phyloP scores from a whole-genome alignment of 2,113 vertebrate species.

The Nycticorax nycticorax region DNA sequence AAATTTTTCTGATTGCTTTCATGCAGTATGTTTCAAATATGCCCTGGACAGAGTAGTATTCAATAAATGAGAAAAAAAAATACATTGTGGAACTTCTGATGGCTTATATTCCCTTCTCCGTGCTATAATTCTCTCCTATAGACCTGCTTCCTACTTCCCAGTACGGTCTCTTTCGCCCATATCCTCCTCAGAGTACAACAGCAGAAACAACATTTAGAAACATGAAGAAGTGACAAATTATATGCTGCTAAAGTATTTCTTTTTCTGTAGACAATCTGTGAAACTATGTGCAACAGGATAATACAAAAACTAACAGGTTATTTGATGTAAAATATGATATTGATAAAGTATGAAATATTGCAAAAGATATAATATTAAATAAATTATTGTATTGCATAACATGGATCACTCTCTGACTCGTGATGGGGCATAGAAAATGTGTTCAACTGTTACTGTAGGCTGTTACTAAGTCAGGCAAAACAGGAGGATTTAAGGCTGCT shows the following conservation, averaged over 20 bases:
- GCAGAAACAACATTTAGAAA: background rate
- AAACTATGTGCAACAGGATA: background rate
- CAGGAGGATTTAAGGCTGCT: background rate
- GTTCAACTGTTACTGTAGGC: background rate
- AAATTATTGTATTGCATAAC: background rate
- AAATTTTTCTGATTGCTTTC: background rate
- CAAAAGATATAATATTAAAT: background rate
- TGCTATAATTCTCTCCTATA: background rate
- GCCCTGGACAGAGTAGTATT: background rate
- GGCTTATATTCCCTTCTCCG: background rate
- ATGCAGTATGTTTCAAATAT: background rate
- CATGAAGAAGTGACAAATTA: background rate
- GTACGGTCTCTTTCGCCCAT: background rate
- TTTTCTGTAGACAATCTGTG: background rate
- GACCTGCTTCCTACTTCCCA: background rate
- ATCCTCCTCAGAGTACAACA: background rate
- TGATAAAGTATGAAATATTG: background rate
- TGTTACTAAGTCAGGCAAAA: background rate
- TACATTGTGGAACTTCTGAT: background rate
- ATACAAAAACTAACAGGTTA: background rate
- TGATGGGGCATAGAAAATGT: background rate
- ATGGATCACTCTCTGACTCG: background rate
- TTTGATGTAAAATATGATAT: background rate
- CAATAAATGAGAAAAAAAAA: background rate
- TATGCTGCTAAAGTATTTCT: background rate